A percentile compares a stretch with the other conserved stretches of the same genome.
Evolutionary conservation across 2,113 vertebrate species (phyloP).

Genomic region (Corvus cornix): DNA sequence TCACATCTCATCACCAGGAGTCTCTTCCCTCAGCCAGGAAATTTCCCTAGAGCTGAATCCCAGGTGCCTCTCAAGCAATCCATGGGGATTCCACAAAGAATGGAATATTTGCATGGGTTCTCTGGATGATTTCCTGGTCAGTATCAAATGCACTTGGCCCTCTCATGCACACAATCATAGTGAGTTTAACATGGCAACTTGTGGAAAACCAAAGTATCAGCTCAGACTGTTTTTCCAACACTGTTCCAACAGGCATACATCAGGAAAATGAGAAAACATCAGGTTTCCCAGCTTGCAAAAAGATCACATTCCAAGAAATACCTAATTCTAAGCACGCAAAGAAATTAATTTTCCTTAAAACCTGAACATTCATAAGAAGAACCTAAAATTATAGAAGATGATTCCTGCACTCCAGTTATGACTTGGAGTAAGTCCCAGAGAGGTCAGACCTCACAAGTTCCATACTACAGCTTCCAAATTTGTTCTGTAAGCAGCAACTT

Average conservation of each 20-base stretch:
- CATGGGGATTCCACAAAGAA: neutral
- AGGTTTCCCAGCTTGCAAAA: neutral
- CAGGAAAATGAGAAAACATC: neutral
- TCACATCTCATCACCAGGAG: neutral
- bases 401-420: neutral
- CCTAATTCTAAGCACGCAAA: neutral
- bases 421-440: neutral
- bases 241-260: neutral
- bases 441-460: neutral
- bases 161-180: fast-evolving
- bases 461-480: neutral
- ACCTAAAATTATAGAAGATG: neutral
- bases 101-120: neutral
- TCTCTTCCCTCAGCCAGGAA: neutral
- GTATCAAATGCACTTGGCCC: neutral
- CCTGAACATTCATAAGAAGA: neutral
- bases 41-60: neutral
- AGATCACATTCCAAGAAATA: neutral
- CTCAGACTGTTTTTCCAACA: neutral
- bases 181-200: neutral
- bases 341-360: neutral
- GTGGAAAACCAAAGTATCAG: neutral
- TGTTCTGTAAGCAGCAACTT: neutral
- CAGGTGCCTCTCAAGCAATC: neutral
- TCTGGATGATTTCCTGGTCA: neutral